Conservation (phyloP, 2,797 vertebrate species). For the Sylvilagus floridanus region DNA sequence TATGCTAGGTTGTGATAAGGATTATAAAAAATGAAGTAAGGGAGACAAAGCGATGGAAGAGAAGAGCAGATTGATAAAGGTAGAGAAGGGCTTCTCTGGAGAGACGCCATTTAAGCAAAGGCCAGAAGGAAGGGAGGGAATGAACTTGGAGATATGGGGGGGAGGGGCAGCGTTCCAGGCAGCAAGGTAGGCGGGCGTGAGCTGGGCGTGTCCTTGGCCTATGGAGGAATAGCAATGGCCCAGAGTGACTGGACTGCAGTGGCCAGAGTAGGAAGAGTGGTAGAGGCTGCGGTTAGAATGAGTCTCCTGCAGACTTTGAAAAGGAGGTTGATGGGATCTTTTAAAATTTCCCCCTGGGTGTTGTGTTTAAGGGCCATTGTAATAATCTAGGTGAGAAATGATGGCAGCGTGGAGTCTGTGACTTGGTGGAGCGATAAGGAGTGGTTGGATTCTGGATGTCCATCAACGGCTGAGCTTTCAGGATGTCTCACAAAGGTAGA, state of each 20-base stretch:
- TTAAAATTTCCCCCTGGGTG: constrained; percentile 27
- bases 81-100: not conserved
- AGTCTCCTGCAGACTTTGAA: not conserved
- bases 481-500: not conserved
- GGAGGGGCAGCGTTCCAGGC: not conserved
- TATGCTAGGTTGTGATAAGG: not conserved
- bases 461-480: not conserved
- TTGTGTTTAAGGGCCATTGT: not conserved
- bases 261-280: not conserved
- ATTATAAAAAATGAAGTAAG: not conserved
- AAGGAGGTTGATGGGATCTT: not conserved
- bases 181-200: not conserved
- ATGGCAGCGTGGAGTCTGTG: not conserved
- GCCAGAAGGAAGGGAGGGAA: not conserved
- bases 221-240: not conserved
- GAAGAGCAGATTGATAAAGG: not conserved
- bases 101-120: constrained; percentile 1
- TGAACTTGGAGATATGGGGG: not conserved
- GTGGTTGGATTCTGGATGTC: not conserved
- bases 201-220: not conserved
- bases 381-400: not conserved
- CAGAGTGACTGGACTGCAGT: not conserved
- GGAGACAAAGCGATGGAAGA: not conserved
- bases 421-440: not conserved
- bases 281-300: not conserved